Base-by-base conservation (phyloP, 2,888 invertebrate genomes). In the Dromius quadrimaculatus region DNA sequence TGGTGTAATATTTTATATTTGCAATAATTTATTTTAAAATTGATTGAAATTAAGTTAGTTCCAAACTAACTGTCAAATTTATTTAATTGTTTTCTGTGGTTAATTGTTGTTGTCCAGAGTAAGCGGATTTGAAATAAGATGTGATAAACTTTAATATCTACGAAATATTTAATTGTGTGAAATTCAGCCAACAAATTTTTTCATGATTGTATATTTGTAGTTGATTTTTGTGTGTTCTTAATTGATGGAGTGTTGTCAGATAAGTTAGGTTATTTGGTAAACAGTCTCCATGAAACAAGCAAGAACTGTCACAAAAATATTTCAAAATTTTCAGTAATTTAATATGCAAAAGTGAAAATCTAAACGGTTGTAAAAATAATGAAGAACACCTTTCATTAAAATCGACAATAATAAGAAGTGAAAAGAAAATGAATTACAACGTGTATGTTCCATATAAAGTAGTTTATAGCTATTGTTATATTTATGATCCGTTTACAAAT, bases 191-290 rank as follows among this genome's bases (percentile, higher is more conserved):
- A n/a, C n/a, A n/a, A n/a, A n/a, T 41, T 13, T 41, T 13, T 41
- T 13, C 15, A 41, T 41, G 15, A 13, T 13, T 41, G 15, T 41
- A 41, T 41, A 41, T 41, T 13, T 59, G 61, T 11, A 54, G n/a
- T n/a, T n/a, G n/a, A n/a, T n/a, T n/a, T n/a, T n/a, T 71, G 45
- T 45, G 68, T 2, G 20, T 41, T 2, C 50, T 50, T 17, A 75
- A 72, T 22, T 71, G 65, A n/a, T n/a, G 8, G 2, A 41, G 13
- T 41, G n/a, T 41, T 41, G 41, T 41, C 41, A 41, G 8, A 47
- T n/a, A 47, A 22, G 22, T 47, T 47, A 47, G 47, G 47, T 47
- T 47, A 47, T 22, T 6, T 23, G 23, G 20, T 47, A 47, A 47
- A 47, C 47, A 47, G 23, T 47, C 23, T 47, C 20, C 23, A 47